Evolutionary conservation across 1,140 invertebrate species (phyloP), one percentile per base, ranked within the genome.

Genomic region (Pseudomyrmex sp.): DNA sequence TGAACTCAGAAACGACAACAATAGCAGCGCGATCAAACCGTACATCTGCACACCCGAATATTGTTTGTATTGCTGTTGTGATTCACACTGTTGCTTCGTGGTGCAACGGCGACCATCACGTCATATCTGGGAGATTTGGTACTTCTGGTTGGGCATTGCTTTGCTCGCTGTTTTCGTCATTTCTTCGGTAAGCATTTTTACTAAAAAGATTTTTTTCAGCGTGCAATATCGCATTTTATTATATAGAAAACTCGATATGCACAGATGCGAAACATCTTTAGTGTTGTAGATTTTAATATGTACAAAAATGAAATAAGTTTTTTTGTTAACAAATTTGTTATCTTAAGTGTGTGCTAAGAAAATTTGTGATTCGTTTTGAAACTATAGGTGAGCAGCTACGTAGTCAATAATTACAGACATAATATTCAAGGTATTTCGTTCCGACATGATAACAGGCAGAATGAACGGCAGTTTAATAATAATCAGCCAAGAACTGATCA

Each of bases 41-140:
- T 92, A 90, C 58, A 79, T 74, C 0, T 92, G 92, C 59, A 83
- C 85, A 0, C 66, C 79, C 2, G 90, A 91, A 18, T 90, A 91
- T 77, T 92, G 91, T 44, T 58, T 91, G 15, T 90, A 91, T 65
- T 92, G 92, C 65, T 92, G 90, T 58, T 92, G 91, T 72, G 91
- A 93, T 62, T 85, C 88, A 5, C 91, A 92, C 84, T 92, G 91
- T 73, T 93, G 91, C 46, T 79, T 90, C 15, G 35, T 92, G 23
- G 83, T 93, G 52, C 92, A 93, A 80, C 86, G 86, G 72, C 90
- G 87, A 73, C 86, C 92, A 56, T 88, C 90, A 50, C 91, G 91
- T 83, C 91, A 93, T 44, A 85, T 93, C 56, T 93, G 92, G 91
- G 92, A 93, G 77, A 88, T 89, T 44, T 93, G 93, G 93, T 93